These are phyloP conservation scores for Staurois parvus DNA, from an alignment of 2,797 vertebrate genomes.

Conservation along the genomic window DNA sequence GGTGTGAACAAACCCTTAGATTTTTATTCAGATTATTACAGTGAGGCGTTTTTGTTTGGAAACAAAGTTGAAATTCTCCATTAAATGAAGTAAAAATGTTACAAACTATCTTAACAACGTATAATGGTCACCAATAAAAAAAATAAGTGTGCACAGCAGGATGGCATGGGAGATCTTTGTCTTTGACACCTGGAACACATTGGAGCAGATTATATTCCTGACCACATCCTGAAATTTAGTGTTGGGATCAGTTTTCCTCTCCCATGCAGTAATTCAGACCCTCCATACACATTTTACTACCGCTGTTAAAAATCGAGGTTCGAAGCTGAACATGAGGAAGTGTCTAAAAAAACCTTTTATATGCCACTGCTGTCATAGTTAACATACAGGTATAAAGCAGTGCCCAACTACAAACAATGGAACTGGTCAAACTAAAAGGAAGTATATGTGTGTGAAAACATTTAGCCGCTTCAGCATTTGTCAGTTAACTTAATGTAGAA, in stretches of 20 bases:
- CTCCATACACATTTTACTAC: conserved; percentile 22
- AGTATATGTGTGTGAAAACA: too few species aligned
- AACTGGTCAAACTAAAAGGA: too few species aligned
- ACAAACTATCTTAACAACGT: too few species aligned
- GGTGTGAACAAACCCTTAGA: too few species aligned
- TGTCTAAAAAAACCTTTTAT: background rate
- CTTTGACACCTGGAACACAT: conserved; percentile 34
- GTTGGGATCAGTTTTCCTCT: conserved; percentile 13
- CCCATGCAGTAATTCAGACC: conserved; percentile 13
- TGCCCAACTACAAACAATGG: too few species aligned
- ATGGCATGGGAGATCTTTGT: background rate
- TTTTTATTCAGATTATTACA: too few species aligned
- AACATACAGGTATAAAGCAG: background rate
- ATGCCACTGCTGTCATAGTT: background rate
- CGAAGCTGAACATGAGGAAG: background rate
- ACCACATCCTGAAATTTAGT: conserved; percentile 33
- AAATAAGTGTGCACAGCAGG: background rate
- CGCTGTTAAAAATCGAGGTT: background rate
- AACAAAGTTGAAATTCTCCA: too few species aligned
- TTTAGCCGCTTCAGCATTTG: too few species aligned
- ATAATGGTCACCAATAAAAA: too few species aligned
- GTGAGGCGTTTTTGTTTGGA: too few species aligned
- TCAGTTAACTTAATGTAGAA: too few species aligned
- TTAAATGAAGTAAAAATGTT: too few species aligned
- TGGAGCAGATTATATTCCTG: conserved; percentile 8